Evolutionary conservation across 2,888 invertebrate species (phyloP).

Genomic region (Noctua janthina): DNA sequence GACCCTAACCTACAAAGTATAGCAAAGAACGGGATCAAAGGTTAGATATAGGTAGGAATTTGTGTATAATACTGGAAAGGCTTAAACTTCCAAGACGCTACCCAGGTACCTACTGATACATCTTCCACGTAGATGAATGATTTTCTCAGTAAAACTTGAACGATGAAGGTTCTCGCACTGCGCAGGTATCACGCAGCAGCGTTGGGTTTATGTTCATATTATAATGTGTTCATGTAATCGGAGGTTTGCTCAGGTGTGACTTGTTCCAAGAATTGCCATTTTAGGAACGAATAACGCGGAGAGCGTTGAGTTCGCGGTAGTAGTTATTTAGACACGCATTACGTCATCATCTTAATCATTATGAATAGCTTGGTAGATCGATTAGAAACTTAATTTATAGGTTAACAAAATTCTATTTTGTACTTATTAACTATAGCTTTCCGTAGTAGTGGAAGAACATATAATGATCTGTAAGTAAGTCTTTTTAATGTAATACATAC

Average conservation of each 20-base stretch:
- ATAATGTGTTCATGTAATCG: slow-evolving; percentile 60
- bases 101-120: slow-evolving; percentile 10
- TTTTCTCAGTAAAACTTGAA: slow-evolving; percentile 35
- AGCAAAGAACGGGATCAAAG: background rate
- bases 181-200: slow-evolving; percentile 19
- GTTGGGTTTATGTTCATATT: slow-evolving; percentile 39
- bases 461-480: background rate
- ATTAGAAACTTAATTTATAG: slow-evolving; percentile 13
- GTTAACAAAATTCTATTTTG: slow-evolving; percentile 2
- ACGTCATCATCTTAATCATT: slow-evolving; percentile 44
- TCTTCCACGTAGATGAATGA: slow-evolving; percentile 23
- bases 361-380: slow-evolving; percentile 4
- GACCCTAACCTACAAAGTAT: background rate
- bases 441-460: background rate
- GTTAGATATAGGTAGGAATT: slow-evolving; percentile 14
- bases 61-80: background rate
- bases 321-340: slow-evolving; percentile 37
- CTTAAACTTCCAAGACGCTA: background rate
- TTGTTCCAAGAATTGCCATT: slow-evolving; percentile 64
- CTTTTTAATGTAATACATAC: background rate
- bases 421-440: background rate
- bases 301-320: slow-evolving; percentile 45
- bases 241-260: slow-evolving; percentile 64
- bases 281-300: slow-evolving; percentile 49
- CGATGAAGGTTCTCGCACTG: slow-evolving; percentile 13